phyloP scores from a whole-genome alignment of 2,113 vertebrate genomes.

The Ceuthmochares aereus region DNA sequence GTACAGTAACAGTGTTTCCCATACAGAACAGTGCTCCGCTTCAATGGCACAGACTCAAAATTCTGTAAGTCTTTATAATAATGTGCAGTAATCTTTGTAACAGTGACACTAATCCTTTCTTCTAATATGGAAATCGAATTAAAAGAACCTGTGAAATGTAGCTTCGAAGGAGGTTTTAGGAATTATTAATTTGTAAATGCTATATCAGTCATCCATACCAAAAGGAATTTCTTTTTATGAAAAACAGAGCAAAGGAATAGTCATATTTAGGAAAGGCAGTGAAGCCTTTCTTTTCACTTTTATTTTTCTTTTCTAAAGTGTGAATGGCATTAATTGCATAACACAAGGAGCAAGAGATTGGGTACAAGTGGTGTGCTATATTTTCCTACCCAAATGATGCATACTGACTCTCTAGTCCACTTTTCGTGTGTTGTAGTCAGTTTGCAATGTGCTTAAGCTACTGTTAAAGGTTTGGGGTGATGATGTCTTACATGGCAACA shows the following conservation, averaged over 20 bases:
- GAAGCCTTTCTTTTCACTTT: background rate
- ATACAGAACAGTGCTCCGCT: background rate
- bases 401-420: background rate
- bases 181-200: background rate
- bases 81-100: background rate
- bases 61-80: conserved; percentile 18
- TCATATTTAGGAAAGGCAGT: background rate
- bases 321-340: background rate
- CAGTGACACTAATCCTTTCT: conserved; percentile 4
- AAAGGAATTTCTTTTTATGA: background rate
- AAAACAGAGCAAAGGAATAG: background rate
- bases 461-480: background rate
- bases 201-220: background rate
- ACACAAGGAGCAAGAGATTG: background rate
- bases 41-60: background rate
- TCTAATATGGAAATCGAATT: conserved; percentile 14
- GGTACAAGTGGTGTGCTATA: background rate
- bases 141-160: background rate
- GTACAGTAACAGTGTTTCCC: conserved; percentile 6
- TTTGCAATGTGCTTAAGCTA: background rate
- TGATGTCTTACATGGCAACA: background rate
- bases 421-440: background rate
- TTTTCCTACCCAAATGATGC: background rate
- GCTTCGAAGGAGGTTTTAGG: conserved; percentile 4
- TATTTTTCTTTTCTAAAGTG: background rate